These are phyloP conservation scores for Parapsyche elsis DNA, from an alignment of 1,140 invertebrate species.

Conservation along the genomic window DNA sequence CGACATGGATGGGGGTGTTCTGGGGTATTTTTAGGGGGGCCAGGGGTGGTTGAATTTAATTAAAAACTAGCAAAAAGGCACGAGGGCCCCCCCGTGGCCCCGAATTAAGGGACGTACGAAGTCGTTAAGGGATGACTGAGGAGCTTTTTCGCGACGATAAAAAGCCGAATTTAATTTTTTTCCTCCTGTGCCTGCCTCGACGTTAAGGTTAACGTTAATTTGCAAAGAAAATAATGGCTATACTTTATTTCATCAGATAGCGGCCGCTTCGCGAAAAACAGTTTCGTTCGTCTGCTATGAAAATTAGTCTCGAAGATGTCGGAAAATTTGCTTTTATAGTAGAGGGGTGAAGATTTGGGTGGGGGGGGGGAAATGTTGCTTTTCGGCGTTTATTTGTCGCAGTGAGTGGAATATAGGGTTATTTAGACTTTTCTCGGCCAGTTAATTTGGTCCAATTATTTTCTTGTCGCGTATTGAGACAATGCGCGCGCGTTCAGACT, in stretches of 20 bases:
- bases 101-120: slow-evolving; percentile 33
- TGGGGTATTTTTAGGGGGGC: not conserved
- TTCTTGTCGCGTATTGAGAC: not conserved
- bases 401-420: not conserved
- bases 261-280: slow-evolving; percentile 28
- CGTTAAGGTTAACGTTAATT: slow-evolving; percentile 41
- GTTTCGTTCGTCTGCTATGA: slow-evolving; percentile 26
- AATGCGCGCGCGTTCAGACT: not conserved
- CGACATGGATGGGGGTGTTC: not conserved
- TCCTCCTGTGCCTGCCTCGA: not conserved
- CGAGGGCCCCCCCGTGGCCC: not conserved
- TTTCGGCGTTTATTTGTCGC: too few species aligned
- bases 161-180: slow-evolving; percentile 36
- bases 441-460: slow-evolving; percentile 28
- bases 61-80: slow-evolving; percentile 47
- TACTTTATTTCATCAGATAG: slow-evolving; percentile 48
- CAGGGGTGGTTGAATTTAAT: slow-evolving; percentile 30
- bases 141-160: slow-evolving; percentile 43
- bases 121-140: slow-evolving; percentile 46
- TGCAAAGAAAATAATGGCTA: slow-evolving; percentile 45
- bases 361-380: too few species aligned
- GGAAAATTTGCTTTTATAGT: not conserved
- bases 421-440: slow-evolving; percentile 6
- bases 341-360: too few species aligned
- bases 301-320: slow-evolving; percentile 29